Conservation (phyloP, 2,113 vertebrate genomes). For the Sphaerodactylus townsendi region DNA sequence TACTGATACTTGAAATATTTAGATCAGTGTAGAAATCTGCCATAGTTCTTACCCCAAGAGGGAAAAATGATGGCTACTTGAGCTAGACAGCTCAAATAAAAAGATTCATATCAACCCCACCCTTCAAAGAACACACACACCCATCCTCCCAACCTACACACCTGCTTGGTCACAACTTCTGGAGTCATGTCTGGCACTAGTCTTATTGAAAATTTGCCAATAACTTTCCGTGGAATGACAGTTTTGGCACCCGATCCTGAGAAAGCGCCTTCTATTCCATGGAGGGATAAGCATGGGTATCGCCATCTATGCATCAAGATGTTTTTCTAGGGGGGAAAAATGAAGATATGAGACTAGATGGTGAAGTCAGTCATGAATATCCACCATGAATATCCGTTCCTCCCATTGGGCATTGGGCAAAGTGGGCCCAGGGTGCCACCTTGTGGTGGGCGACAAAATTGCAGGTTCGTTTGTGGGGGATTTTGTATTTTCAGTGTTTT, state of each 20-base stretch:
- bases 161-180: slow-evolving; percentile 84
- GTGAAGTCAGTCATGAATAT: background rate
- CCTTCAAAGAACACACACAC: too few relatives aligned
- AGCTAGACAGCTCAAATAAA: background rate
- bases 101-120: background rate
- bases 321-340: slow-evolving; percentile 73
- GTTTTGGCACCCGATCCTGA: slow-evolving; percentile 89
- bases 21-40: background rate
- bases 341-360: background rate
- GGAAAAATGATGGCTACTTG: background rate
- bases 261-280: slow-evolving; percentile 98
- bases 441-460: too few relatives aligned
- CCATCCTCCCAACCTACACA: background rate
- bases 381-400: too few relatives aligned
- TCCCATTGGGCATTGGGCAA: too few relatives aligned
- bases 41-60: background rate
- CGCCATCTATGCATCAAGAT: slow-evolving; percentile 97
- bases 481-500: too few relatives aligned
- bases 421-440: too few relatives aligned
- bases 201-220: slow-evolving; percentile 95
- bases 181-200: slow-evolving; percentile 95
- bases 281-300: slow-evolving; percentile 93
- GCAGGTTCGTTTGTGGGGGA: too few relatives aligned
- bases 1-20: background rate
- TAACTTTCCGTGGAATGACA: slow-evolving; percentile 93